These are phyloP conservation scores for Oncopeltus fasciatus DNA, from an alignment of 1,140 invertebrate species.

Conservation along the genomic window DNA sequence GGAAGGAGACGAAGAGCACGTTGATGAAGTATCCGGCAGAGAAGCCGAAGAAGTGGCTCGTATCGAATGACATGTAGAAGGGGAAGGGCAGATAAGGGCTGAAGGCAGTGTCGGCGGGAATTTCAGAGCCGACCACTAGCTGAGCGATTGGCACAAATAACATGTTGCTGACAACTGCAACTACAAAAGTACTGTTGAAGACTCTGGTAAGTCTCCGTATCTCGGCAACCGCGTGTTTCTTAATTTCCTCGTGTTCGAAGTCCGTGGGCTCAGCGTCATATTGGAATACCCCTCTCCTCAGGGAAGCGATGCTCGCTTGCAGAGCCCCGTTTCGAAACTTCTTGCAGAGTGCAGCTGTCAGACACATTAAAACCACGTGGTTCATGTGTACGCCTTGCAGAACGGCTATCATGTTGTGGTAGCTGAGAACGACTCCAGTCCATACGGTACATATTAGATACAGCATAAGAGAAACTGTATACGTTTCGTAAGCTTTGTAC, in stretches of 20 bases:
- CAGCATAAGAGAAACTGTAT: too few species aligned
- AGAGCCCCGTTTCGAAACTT: not conserved
- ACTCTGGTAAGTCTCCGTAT: not conserved
- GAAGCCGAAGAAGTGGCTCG: slow-evolving; percentile 28
- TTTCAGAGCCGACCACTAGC: not conserved
- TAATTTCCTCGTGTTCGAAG: not conserved
- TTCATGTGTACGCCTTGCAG: too few species aligned
- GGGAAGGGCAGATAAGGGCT: not conserved
- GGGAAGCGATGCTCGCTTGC: not conserved
- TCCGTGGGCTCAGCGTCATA: not conserved
- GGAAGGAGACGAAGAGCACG: not conserved
- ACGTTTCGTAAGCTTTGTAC: too few species aligned
- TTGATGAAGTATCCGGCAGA: not conserved
- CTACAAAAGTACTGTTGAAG: not conserved
- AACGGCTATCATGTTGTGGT: too few species aligned
- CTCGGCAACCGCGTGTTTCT: not conserved
- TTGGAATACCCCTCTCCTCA: not conserved
- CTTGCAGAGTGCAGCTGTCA: too few species aligned
- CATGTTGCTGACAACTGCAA: not conserved
- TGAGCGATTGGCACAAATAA: not conserved
- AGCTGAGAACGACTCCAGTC: too few species aligned
- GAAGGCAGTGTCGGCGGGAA: not conserved
- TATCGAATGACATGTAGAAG: not conserved
- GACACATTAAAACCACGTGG: too few species aligned
- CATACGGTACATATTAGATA: too few species aligned